Evolutionary conservation across 2,888 invertebrate genomes (phyloP).

Genomic region (Pelosia muscerda): DNA sequence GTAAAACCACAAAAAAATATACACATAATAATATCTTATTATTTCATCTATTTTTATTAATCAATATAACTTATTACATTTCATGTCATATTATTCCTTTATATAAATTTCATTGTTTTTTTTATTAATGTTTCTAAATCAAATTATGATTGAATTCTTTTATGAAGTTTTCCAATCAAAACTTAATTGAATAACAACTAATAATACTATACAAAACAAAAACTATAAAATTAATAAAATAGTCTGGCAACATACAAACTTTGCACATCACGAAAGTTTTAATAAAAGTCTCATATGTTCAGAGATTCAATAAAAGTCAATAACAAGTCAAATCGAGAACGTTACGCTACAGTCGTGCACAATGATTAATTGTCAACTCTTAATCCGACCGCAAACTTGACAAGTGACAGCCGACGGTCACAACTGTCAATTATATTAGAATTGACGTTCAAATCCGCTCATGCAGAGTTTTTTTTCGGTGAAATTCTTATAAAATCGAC

Average conservation of each 20-base stretch:
- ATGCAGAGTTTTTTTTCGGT: slow-evolving; percentile 20
- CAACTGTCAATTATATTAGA: slow-evolving; percentile 49
- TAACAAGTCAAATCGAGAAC: slow-evolving; percentile 42
- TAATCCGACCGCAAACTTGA: slow-evolving; percentile 47
- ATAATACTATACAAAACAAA: background rate
- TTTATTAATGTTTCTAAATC: too few relatives aligned
- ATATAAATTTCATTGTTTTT: too few relatives aligned
- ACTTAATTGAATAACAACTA: background rate
- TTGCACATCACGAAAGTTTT: background rate
- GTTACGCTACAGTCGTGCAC: slow-evolving; percentile 44
- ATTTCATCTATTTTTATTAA: too few relatives aligned
- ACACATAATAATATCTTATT: too few relatives aligned
- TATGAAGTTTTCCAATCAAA: background rate
- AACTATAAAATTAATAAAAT: background rate
- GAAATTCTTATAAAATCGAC: background rate
- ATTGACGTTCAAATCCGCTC: slow-evolving; percentile 39
- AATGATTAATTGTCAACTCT: slow-evolving; percentile 51
- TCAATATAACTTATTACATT: too few relatives aligned
- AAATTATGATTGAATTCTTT: too few relatives aligned
- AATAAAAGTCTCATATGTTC: background rate
- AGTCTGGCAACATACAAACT: background rate
- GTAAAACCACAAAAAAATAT: too few relatives aligned
- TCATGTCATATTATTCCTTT: too few relatives aligned
- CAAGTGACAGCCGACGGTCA: slow-evolving; percentile 54
- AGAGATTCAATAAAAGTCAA: slow-evolving; percentile 42